A percentile compares a stretch with the other conserved stretches of the same genome.
Evolutionary conservation across 92 coral and sea anemone species (phyloP).

Genomic region (Porites evermanni): DNA sequence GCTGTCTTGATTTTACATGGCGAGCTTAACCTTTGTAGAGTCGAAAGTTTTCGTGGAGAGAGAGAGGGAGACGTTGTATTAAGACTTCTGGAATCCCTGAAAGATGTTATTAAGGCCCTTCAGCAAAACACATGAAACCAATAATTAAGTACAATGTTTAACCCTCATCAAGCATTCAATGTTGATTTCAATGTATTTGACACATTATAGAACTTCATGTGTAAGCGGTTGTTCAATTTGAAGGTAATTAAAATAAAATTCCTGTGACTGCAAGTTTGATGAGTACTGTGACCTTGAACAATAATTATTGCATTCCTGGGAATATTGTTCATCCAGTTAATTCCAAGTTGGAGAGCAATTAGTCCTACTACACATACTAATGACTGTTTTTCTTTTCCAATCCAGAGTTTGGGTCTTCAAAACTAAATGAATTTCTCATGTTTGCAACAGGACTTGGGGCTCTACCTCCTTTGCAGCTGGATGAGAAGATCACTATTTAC

Average conservation of each 20-base stretch:
- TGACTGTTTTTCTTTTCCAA: not conserved
- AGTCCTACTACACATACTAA: constrained; percentile 11
- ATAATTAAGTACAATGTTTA: constrained; percentile 5
- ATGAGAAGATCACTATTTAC: constrained; percentile 15
- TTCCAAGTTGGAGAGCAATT: not conserved
- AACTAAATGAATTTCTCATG: constrained; percentile 17
- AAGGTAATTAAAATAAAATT: constrained; percentile 7
- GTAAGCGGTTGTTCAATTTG: constrained; percentile 4
- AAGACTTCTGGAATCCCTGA: constrained; percentile 8
- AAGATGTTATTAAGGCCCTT: constrained; percentile 11
- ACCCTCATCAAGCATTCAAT: constrained; percentile 10
- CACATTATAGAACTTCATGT: not conserved
- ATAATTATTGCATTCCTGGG: constrained; percentile 10
- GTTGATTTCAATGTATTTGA: constrained; percentile 8
- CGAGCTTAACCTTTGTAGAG: not conserved
- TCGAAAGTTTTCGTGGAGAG: constrained; percentile 8
- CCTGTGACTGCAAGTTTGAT: constrained; percentile 11
- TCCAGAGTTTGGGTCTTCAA: constrained; percentile 19
- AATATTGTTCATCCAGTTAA: not conserved
- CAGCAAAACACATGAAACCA: constrained; percentile 8
- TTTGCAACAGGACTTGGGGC: constrained; percentile 18
- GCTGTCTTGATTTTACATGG: too few relatives aligned
- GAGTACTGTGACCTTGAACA: constrained; percentile 14
- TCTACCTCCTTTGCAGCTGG: constrained; percentile 35
- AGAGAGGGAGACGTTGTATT: constrained; percentile 6